These are phyloP conservation scores for Prochilodus magdalenae DNA, from an alignment of 2,113 vertebrate species.

Conservation along the genomic window DNA sequence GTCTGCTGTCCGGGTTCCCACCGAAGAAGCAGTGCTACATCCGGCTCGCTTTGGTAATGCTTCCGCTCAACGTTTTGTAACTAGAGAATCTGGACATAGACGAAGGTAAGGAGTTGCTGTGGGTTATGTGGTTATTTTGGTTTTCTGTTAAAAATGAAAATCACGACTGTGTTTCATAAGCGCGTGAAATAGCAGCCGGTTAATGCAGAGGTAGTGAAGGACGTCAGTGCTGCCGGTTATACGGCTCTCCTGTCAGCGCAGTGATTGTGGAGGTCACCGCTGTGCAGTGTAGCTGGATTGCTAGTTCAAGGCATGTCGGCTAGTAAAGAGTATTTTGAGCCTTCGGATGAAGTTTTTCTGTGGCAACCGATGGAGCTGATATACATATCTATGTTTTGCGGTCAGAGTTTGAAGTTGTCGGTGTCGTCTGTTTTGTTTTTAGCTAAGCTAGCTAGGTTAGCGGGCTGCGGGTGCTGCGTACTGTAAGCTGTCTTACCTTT, in stretches of 20 bases:
- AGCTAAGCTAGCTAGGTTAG: background rate
- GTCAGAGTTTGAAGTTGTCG: background rate
- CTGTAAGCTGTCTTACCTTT: no score
- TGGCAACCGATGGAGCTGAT: no score
- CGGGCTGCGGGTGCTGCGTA: no score
- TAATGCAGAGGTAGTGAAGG: background rate
- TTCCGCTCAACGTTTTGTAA: background rate
- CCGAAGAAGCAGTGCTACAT: background rate
- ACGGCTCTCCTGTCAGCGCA: no score
- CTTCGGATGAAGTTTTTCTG: background rate
- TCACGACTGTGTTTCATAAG: background rate
- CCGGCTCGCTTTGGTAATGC: background rate
- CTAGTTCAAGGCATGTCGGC: no score
- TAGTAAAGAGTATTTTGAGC: background rate
- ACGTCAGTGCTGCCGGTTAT: background rate
- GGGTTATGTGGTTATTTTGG: background rate
- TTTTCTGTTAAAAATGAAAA: background rate
- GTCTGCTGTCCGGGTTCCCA: background rate
- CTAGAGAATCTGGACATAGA: background rate
- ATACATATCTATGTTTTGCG: background rate
- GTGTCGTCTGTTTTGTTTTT: background rate
- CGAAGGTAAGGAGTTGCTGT: conserved; percentile 1
- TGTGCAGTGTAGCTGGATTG: no score
- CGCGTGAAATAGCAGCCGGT: no score
- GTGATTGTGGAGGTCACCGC: conserved; percentile 35